phyloP scores from a whole-genome alignment of 1,140 invertebrate genomes.

The Drosophila sulfurigaster region DNA sequence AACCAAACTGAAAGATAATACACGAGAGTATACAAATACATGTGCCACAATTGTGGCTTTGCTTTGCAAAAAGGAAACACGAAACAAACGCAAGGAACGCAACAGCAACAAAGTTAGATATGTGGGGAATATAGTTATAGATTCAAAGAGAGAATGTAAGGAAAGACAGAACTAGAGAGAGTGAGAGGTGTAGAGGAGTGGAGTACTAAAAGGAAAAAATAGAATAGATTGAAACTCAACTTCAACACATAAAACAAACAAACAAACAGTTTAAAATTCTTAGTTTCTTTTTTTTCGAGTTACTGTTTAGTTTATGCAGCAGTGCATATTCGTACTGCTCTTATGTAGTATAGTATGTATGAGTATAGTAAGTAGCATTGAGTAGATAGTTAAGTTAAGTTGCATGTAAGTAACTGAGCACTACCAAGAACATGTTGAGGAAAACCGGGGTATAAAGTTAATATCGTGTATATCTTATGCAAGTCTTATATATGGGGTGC shows the following conservation, averaged over 20 bases:
- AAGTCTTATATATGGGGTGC: constrained; percentile 29
- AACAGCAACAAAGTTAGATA: constrained; percentile 45
- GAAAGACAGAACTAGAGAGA: neutral
- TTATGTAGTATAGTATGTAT: constrained; percentile 24
- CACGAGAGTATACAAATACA: constrained; percentile 46
- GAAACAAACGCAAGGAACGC: constrained; percentile 52
- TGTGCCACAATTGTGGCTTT: constrained; percentile 47
- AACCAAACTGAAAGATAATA: constrained; percentile 47
- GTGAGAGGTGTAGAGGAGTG: neutral
- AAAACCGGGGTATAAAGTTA: constrained; percentile 11
- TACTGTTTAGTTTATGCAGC: constrained; percentile 16
- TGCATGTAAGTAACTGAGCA: constrained; percentile 34
- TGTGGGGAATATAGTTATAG: constrained; percentile 22
- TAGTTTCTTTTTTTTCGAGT: constrained; percentile 12
- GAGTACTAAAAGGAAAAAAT: constrained; percentile 13
- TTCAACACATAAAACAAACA: constrained; percentile 51
- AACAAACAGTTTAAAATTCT: constrained; percentile 29
- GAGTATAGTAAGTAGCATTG: constrained; percentile 35
- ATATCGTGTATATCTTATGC: constrained; percentile 13
- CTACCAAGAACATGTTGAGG: constrained; percentile 38
- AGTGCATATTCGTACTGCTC: constrained; percentile 7
- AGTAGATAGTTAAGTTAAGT: constrained; percentile 37
- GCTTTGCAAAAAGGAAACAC: constrained; percentile 40
- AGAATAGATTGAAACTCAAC: constrained; percentile 35
- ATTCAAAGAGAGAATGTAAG: constrained; percentile 20